Percentiles rank a stretch among this genome's conserved stretches.
These are phyloP conservation scores for Eurystomus glaucurus DNA, from an alignment of 2,797 vertebrate species.

Conservation along the genomic window DNA sequence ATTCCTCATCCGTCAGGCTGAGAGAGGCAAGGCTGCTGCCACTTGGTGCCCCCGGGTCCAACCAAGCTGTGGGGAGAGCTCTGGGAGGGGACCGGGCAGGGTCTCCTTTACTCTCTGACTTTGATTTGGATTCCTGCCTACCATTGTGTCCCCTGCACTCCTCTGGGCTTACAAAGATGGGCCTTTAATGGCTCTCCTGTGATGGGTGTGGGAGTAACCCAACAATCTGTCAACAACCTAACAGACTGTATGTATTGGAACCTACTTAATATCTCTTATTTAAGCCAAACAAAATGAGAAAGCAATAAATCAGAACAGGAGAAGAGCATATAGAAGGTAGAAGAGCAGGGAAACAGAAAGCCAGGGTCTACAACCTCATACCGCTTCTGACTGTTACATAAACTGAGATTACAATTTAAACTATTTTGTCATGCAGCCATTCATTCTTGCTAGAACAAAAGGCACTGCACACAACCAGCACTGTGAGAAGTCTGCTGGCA, in stretches of 20 bases:
- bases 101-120: background rate
- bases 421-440: background rate
- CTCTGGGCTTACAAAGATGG: background rate
- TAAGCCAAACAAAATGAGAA: background rate
- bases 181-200: background rate
- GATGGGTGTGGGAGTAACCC: fast-evolving
- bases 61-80: background rate
- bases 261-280: background rate
- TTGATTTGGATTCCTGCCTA: background rate
- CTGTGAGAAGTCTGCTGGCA: background rate
- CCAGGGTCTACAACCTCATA: background rate
- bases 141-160: background rate
- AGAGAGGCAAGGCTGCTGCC: background rate
- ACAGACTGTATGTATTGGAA: background rate
- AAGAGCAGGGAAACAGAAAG: background rate
- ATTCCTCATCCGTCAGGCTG: background rate
- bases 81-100: background rate
- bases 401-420: background rate
- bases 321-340: background rate
- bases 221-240: background rate
- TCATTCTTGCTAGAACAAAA: background rate
- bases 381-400: background rate
- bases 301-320: background rate
- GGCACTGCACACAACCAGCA: background rate
- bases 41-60: background rate